phyloP scores from a whole-genome alignment of 2,888 invertebrate species.

The Poecilobothrus nobilitatus region DNA sequence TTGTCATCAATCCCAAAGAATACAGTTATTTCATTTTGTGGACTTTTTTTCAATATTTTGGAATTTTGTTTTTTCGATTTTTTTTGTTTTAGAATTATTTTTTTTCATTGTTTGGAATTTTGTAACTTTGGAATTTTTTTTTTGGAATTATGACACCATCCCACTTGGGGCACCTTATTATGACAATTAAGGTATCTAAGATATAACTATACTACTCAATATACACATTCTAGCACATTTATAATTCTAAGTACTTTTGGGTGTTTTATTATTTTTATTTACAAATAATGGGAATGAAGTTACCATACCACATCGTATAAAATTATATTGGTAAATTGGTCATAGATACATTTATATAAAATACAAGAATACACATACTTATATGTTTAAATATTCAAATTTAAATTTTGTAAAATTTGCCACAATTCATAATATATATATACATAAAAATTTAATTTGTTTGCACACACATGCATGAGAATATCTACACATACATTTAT shows the following conservation, averaged over 20 bases:
- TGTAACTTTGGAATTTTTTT: no score
- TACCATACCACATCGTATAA: neutral
- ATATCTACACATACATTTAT: no score
- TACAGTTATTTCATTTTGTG: no score
- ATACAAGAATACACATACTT: neutral
- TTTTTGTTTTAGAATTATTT: no score
- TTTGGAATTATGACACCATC: no score
- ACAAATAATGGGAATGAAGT: neutral
- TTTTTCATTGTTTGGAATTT: no score
- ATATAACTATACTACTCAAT: no score
- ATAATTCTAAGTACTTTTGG: neutral
- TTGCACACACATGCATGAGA: no score
- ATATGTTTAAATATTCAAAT: neutral
- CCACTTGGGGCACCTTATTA: neutral
- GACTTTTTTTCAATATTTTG: no score
- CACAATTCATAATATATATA: conserved; percentile 7
- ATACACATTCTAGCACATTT: neutral
- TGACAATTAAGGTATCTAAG: neutral
- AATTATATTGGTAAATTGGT: neutral
- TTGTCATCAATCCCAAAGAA: no score
- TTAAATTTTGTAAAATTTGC: neutral
- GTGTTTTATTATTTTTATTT: neutral
- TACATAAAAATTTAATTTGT: no score
- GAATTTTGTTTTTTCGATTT: no score
- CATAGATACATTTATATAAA: neutral